Evolutionary conservation across 2,113 vertebrate species (phyloP).

Genomic region (Benitochromis conjunctus): DNA sequence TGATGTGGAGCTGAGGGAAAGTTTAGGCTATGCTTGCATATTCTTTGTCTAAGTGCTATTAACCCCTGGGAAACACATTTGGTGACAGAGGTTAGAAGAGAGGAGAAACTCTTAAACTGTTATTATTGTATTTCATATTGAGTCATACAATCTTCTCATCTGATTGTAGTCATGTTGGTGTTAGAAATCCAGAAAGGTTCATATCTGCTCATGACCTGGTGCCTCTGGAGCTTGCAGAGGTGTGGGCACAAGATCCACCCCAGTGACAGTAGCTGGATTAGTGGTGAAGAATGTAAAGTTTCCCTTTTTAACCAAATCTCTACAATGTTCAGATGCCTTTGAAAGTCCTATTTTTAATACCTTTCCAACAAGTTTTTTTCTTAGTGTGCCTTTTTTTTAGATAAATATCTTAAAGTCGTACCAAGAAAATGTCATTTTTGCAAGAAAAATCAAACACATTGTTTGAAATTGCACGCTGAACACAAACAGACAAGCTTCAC

Average conservation of each 20-base stretch:
- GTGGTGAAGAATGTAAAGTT: background rate
- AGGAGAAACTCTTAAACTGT: background rate
- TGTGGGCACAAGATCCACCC: background rate
- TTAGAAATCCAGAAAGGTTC: background rate
- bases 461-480: background rate
- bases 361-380: background rate
- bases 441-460: background rate
- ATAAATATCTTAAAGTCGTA: background rate
- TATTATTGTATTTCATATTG: background rate
- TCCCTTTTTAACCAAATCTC: background rate
- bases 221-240: background rate
- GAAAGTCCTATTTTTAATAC: background rate
- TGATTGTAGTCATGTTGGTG: background rate
- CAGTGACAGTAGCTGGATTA: background rate
- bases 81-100: background rate
- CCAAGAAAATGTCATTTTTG: background rate
- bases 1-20: background rate
- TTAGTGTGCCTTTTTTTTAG: background rate
- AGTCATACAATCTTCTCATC: background rate
- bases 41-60: background rate
- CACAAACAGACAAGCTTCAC: background rate
- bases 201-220: fast-evolving
- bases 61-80: background rate
- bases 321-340: background rate
- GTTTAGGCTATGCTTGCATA: background rate